Evolutionary conservation across 2,797 vertebrate genomes (phyloP), one percentile per base, ranked within the genome.

Genomic region (Morelia viridis): DNA sequence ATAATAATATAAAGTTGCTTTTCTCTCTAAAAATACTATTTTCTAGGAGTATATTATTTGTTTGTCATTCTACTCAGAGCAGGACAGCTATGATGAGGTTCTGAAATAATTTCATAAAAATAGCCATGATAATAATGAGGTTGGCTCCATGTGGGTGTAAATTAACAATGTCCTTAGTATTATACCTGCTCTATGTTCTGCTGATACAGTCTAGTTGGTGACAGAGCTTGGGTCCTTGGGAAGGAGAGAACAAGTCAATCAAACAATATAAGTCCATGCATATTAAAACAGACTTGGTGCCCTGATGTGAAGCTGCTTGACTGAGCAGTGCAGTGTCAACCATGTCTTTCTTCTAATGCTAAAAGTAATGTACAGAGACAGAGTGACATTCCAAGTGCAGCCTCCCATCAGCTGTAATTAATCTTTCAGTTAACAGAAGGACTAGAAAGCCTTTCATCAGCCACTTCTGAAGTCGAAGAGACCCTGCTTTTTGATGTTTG

Each of bases 401-500:
- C 96, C 97, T 97, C 96, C 97, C 96, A 97, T 98, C 98, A 98
- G 96, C 97, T 96, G 96, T 99, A 99, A 99, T 99, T 99, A 99
- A 98, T 98, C 98, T 98, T 98, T 98, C 98, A 97, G 98, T 98
- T 99, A 98, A 98, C 97, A 97, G 97, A 92, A 92, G 98, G 98
- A 97, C 98, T 97, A 98, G 97, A 97, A 98, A 97, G 97, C 97
- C 98, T 97, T 98, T 98, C 98, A 97, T 98, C 98, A 98, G 96
- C 97, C 98, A 97, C 98, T 98, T 98, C 97, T 98, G 97, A 98
- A 98, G 98, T 98, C 98, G 97, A 98, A 98, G 98, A 97, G 97
- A 98, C 97, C 97, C 97, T 98, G 97, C 97, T 98, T 98, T 98
- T 98, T 98, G 98, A 98, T 98, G 98, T 98, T 99, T 98, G 98